phyloP scores from a whole-genome alignment of 1,140 invertebrate species.

The Drosophila navojoa region DNA sequence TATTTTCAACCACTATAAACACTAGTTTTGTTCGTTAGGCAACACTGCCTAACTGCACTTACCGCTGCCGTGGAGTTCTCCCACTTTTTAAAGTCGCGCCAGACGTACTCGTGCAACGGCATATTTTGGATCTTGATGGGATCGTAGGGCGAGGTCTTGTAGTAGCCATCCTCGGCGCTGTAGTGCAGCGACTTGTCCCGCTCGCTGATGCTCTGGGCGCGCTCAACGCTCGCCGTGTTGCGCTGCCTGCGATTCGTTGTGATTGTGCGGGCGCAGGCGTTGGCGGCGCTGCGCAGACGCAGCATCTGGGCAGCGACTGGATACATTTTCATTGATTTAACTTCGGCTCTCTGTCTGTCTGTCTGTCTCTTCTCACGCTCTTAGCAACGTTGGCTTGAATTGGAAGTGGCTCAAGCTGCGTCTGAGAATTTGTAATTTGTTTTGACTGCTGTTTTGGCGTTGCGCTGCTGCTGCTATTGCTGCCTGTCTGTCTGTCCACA shows the following conservation, averaged over 20 bases:
- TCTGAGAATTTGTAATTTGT: conserved; percentile 3
- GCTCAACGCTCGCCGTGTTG: conserved; percentile 65
- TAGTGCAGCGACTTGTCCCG: conserved; percentile 73
- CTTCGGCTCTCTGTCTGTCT: neutral
- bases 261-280: conserved; percentile 43
- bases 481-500: conserved; percentile 16
- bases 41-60: conserved; percentile 36
- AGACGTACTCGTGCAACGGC: conserved; percentile 87
- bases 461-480: conserved; percentile 28
- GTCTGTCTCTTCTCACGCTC: neutral
- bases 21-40: neutral
- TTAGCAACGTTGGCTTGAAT: neutral
- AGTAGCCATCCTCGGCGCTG: conserved; percentile 71
- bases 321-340: conserved; percentile 42
- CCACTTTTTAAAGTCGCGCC: conserved; percentile 87
- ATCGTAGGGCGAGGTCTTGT: conserved; percentile 84
- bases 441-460: conserved; percentile 8
- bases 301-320: conserved; percentile 54
- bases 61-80: conserved; percentile 86
- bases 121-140: conserved; percentile 85
- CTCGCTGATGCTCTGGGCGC: conserved; percentile 57
- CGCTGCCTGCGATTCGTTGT: conserved; percentile 57
- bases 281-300: conserved; percentile 58
- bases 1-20: neutral
- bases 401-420: neutral